Conservation (phyloP, 2,888 invertebrate genomes). For the Lithosia quadra region DNA sequence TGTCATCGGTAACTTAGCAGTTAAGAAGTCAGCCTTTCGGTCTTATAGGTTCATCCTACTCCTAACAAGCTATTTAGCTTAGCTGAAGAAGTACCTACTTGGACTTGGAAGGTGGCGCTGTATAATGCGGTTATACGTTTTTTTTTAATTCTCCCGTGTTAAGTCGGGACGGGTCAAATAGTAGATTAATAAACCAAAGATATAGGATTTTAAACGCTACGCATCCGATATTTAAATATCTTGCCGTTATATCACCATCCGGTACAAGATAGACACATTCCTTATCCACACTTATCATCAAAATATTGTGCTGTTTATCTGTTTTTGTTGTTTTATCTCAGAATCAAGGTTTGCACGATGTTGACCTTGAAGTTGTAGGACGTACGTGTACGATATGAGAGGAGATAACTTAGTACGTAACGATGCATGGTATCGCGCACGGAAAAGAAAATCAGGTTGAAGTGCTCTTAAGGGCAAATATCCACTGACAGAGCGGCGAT, state of each 20-base stretch:
- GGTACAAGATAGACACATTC: constrained; percentile 5
- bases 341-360: constrained; percentile 9
- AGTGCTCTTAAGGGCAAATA: not conserved
- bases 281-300: constrained; percentile 9
- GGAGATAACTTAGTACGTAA: not conserved
- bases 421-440: not conserved
- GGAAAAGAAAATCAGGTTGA: not conserved
- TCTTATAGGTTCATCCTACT: too few relatives aligned
- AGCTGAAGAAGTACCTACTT: too few relatives aligned
- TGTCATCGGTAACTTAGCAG: too few relatives aligned
- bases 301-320: constrained; percentile 12
- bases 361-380: not conserved
- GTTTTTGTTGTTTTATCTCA: constrained; percentile 15
- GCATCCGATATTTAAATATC: not conserved
- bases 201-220: not conserved
- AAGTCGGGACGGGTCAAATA: not conserved
- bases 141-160: too few relatives aligned
- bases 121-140: too few relatives aligned
- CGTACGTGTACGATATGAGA: not conserved
- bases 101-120: not conserved
- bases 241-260: not conserved
- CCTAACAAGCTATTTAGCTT: too few relatives aligned
- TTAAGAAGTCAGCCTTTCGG: too few relatives aligned
- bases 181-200: not conserved
- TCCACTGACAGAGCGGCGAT: too few relatives aligned